Evolutionary conservation across 2,888 invertebrate species (phyloP).

Genomic region (Oxyscelio sp.): DNA sequence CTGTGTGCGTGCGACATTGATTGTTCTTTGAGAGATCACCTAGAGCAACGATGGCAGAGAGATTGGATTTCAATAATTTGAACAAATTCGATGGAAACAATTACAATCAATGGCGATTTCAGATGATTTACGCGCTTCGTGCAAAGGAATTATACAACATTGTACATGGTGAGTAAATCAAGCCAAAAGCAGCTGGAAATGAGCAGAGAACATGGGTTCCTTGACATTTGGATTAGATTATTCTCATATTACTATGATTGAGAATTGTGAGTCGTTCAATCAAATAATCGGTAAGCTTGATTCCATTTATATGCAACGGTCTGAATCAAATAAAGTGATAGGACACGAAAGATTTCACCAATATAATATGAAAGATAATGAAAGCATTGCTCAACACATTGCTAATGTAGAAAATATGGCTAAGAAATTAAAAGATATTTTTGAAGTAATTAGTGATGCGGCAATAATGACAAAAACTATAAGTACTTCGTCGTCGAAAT

Average conservation of each 20-base stretch:
- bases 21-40: background rate
- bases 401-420: conserved; percentile 55
- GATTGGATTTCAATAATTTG: background rate
- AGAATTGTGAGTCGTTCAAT: conserved; percentile 36
- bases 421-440: conserved; percentile 35
- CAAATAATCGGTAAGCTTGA: conserved; percentile 48
- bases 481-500: conserved; percentile 43
- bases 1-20: too few relatives aligned
- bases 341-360: conserved; percentile 47
- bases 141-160: conserved; percentile 37
- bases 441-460: conserved; percentile 53
- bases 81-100: conserved; percentile 47
- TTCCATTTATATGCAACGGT: conserved; percentile 46
- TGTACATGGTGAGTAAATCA: background rate
- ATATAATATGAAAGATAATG: conserved; percentile 25
- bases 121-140: conserved; percentile 35
- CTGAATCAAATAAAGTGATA: conserved; percentile 60
- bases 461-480: conserved; percentile 60
- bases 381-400: conserved; percentile 42
- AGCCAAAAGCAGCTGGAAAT: conserved; percentile 4
- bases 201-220: conserved; percentile 4
- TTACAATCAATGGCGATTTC: conserved; percentile 59
- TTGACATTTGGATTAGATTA: conserved; percentile 48
- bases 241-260: conserved; percentile 52
- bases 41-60: conserved; percentile 15